Base-by-base conservation (phyloP, 2,888 invertebrate genomes). In the Caenorhabditis sulstoni region DNA sequence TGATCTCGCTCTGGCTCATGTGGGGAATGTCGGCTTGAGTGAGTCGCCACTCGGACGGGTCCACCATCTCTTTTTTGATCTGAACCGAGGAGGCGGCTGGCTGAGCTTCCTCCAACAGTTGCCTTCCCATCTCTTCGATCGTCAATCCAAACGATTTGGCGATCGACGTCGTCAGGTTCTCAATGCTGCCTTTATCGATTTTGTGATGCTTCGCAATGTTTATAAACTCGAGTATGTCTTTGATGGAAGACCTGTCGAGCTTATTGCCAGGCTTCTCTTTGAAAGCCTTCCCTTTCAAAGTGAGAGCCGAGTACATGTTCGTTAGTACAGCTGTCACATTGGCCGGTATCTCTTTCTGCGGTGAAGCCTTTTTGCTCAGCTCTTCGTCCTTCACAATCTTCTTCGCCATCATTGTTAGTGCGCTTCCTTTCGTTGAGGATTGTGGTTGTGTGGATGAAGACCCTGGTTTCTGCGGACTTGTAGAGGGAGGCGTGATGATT, bases 321-420 rank as follows among this genome's bases (percentile, higher is more conserved):
- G 57, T 57, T 4, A 57, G 9, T 14, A 44, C 8, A 1, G 35
- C 8, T 1, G 55, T 18, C 18, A 55, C 37, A 18, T 55, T 55
- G 14, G 14, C 39, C 5, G 14, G 29, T 7, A 29, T 1, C 29
- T 49, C 49, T 57, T 50, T 14, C 22, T 18, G 35, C 3, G 18
- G 18, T 7, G 29, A 29, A 5, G 3, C 9, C 16, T 29, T 29
- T 29, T 29, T 16, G 5, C 18, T 14, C n/a, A 23, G n/a, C 29
- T 53, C 64, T 18, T 64, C 39, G 29, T 23, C 23, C 39, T 53
- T 50, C 39, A 37, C 37, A 14, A 65, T 65, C 53, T 65, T 52
- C 22, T 65, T 65, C 11, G 64, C 64, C 29, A 53, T 18, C 41
- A 53, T 9, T 1, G 64, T 44, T 2, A 53, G 44, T 2, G 41